phyloP scores from a whole-genome alignment of 2,797 vertebrate genomes.

The Saguinus oedipus region DNA sequence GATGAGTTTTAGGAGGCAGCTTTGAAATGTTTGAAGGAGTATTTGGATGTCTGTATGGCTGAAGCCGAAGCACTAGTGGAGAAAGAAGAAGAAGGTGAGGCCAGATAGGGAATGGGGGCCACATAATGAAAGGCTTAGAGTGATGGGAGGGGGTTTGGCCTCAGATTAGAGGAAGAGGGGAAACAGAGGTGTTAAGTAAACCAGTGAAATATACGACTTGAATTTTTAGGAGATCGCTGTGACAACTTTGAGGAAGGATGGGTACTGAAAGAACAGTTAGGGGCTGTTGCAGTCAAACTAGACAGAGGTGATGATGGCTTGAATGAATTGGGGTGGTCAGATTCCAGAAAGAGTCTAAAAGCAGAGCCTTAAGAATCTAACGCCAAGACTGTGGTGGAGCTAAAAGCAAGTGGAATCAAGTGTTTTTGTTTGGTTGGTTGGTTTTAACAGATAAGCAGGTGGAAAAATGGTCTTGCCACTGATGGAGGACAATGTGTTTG shows the following conservation, averaged over 20 bases:
- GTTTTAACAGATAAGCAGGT: not conserved
- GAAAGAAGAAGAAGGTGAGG: not conserved
- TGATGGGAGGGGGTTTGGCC: not conserved
- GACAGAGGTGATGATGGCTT: too few species aligned
- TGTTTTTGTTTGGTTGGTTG: not conserved
- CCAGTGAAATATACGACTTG: not conserved
- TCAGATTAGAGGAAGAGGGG: not conserved
- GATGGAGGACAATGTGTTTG: not conserved
- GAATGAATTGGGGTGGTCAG: fast-evolving
- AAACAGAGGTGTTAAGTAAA: not conserved
- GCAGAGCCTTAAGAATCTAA: not conserved
- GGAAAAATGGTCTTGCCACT: not conserved
- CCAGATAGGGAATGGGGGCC: not conserved
- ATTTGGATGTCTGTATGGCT: not conserved
- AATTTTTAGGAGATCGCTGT: not conserved
- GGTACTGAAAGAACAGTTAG: not conserved
- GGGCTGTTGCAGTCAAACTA: fast-evolving
- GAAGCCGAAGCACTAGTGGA: not conserved
- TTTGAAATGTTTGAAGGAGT: not conserved
- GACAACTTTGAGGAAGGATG: not conserved
- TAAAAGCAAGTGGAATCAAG: not conserved
- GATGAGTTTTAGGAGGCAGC: fast-evolving
- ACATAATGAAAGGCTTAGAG: not conserved
- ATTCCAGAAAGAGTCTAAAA: not conserved
- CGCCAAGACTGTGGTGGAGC: not conserved